These are phyloP conservation scores for Spheniscus mendiculus DNA, from an alignment of 2,113 vertebrate species.

Conservation along the genomic window DNA sequence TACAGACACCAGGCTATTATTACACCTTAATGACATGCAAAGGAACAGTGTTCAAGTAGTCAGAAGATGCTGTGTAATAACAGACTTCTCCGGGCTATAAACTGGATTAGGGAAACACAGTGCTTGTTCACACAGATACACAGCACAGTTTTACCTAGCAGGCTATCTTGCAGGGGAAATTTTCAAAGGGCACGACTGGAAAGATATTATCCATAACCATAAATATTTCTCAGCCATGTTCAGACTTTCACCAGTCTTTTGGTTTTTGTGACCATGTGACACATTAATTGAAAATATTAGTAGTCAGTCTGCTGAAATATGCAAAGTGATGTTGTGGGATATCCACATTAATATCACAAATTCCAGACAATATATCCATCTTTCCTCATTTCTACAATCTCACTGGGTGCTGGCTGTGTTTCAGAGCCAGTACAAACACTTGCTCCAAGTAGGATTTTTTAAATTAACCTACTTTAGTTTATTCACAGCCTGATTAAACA, in stretches of 20 bases:
- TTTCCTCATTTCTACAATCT: constrained; percentile 29
- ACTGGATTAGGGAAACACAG: neutral
- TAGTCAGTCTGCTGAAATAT: neutral
- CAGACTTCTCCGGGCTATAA: neutral
- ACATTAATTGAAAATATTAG: neutral
- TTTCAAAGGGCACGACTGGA: neutral
- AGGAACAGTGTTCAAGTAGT: neutral
- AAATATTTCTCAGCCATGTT: neutral
- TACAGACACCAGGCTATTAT: neutral
- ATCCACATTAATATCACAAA: neutral
- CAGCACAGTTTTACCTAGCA: neutral
- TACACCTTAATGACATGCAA: constrained; percentile 15
- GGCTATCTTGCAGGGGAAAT: neutral
- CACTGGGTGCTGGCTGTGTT: constrained; percentile 30
- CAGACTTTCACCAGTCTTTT: neutral
- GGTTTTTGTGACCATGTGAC: neutral
- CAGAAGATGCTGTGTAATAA: neutral
- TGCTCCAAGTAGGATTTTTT: constrained; percentile 51
- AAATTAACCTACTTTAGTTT: constrained; percentile 73
- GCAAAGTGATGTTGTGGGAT: neutral
- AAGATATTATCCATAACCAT: neutral
- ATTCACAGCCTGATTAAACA: constrained; percentile 71
- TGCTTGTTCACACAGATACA: neutral
- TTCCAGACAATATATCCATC: neutral
- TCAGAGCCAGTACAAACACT: constrained; percentile 63